Evolutionary conservation across 1,140 invertebrate species (phyloP), one percentile per base, ranked within the genome.

Genomic region (Lamellibrachia luymesi): DNA sequence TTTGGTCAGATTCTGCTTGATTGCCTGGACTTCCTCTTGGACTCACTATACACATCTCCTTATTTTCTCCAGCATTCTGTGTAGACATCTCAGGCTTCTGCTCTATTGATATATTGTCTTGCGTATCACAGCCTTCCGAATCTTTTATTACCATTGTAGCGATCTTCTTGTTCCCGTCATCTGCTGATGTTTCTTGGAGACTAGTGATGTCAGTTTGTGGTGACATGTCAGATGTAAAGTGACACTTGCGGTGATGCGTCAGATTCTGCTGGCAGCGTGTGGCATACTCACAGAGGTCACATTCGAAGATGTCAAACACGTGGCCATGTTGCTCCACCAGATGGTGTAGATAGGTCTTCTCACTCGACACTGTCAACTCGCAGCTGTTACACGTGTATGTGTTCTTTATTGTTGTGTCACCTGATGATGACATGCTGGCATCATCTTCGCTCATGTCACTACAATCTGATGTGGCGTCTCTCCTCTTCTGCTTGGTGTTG

Each of bases 231-330:
- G 38, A 10, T 10, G 38, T 91, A n/a, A 91, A 91, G 91, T 91
- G 91, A 51, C 91, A 91, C 91, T 91, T 51, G 91, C 91, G 91
- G 27, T 91, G 91, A 51, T n/a, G 91, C 17, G 91, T 13, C 91
- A 91, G 91, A 13, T 91, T 91, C 10, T 91, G 91, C 91, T 91
- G 38, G 25, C 51, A 91, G 38, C 91, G 38, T 6, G 91, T 91
- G 2, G 91, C 91, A 22, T 91, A 91, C 8, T 91, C 91, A n/a
- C 91, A 91, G 8, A 91, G 17, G 51, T 91, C 91, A 51, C 91
- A 91, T n/a, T 91, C 91, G 27, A 91, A 91, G 91, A 91, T 91
- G 91, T 91, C 91, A 91, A 91, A 91, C 49, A 91, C 91, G 25
- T 49, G 49, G 91, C 51, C 51, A n/a, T 91, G 91, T 49, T 10